Base-by-base conservation (phyloP, 2,113 vertebrate species). In the Caracal caracal region DNA sequence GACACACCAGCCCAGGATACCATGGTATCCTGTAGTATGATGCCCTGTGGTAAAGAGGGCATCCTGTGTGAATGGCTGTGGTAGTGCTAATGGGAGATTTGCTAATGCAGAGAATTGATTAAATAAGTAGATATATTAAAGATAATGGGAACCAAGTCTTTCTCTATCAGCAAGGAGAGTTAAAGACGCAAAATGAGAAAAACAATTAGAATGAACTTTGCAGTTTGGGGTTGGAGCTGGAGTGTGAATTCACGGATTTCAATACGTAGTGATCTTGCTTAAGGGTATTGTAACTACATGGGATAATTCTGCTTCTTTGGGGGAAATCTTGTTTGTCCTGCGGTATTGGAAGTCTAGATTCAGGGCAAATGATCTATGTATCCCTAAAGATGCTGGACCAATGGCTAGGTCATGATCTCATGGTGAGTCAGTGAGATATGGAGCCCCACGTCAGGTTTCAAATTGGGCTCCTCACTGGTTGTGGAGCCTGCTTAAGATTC, bases 41-140 rank as follows among this genome's bases (percentile, higher is more conserved):
- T 43, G 43, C 43, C 19, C 26, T 8, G 24, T 15, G 35, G 11
- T 22, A 19, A 51, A 30, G n/a, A 85, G 17, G 51, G 2, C 5
- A 5, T 10, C 6, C 3, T 40, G 51, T 10, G 5, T 37, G n/a
- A 28, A 24, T 16, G 22, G 1, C 0, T 13, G 17, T 3, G 2
- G 7, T 10, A 49, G 66, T 0, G 3, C 16, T 65, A 16, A 40
- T 19, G 11, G 28, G 83, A 83, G 19, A 81, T 2, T n/a, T 51
- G 33, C 19, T 3, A 47, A 40, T 26, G 2, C 37, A 11, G 19
- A 56, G 1, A 1, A 10, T 16, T 2, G 49, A 43, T 7, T 53
- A 75, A 59, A 61, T 47, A 26, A 40, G 30, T 5, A 73, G 59
- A 5, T 26, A 6, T 4, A 5, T 51, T 47, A 35, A 93, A 79